These are phyloP conservation scores for Zaprionus inermis DNA, from an alignment of 1,140 invertebrate genomes.

Conservation along the genomic window DNA sequence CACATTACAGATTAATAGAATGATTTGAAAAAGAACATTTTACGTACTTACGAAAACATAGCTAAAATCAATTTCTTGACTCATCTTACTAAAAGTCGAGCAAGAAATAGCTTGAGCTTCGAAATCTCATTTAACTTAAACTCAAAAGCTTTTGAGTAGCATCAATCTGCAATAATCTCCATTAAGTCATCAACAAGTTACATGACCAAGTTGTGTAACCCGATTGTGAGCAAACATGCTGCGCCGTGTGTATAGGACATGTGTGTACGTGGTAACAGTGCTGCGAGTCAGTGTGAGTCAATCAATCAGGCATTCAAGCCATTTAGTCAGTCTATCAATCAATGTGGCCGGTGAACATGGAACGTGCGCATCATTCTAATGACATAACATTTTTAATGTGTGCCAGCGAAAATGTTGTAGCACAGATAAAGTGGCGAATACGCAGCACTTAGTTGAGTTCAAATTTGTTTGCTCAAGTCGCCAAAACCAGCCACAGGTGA, in stretches of 20 bases:
- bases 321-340: slow-evolving; percentile 81
- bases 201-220: background rate
- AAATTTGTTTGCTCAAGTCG: background rate
- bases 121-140: background rate
- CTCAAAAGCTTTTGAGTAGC: background rate
- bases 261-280: slow-evolving; percentile 46
- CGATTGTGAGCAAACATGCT: slow-evolving; percentile 6
- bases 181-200: background rate
- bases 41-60: no score
- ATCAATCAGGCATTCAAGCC: slow-evolving; percentile 79
- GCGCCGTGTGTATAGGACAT: slow-evolving; percentile 1
- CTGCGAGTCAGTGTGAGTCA: slow-evolving; percentile 57
- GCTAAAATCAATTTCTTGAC: no score
- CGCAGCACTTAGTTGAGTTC: background rate
- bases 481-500: background rate
- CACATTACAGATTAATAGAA: no score
- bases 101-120: no score
- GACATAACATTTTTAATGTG: slow-evolving; percentile 65
- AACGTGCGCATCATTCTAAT: slow-evolving; percentile 73
- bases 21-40: no score
- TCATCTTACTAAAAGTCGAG: no score
- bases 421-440: background rate
- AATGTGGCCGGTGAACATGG: slow-evolving; percentile 40
- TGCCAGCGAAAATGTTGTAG: slow-evolving; percentile 29
- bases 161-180: no score